Base-by-base conservation (phyloP, 1,140 invertebrate genomes). In the Zaprionus davidi region DNA sequence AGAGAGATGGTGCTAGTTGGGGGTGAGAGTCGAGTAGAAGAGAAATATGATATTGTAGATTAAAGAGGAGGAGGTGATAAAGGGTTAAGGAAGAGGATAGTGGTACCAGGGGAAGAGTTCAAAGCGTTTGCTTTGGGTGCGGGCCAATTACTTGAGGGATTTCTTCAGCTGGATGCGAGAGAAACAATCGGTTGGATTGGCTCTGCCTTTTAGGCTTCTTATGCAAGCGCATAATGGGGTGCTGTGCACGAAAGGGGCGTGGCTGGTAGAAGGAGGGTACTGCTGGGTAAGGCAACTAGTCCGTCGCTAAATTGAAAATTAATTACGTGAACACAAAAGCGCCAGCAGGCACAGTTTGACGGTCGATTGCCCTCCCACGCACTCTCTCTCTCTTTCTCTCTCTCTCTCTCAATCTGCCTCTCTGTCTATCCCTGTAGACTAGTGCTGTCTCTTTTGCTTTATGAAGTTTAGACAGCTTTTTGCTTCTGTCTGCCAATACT, bases 261-360 rank as follows among this genome's bases (percentile, higher is more conserved):
- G 12, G 58, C 12, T 1, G 2, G 12, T 0, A 17, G 41, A 34
- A 56, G 17, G 11, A 26, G 41, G 28, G 7, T 53, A 15, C 13
- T 41, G 38, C 44, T 20, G n/a, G 6, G 41, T 44, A 44, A 49
- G 46, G 46, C 46, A 57, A 28, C 26, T 55, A 24, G 71, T 26
- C 46, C 12, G 58, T 55, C 34, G 67, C 44, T 53, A 57, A 82
- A 75, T 86, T 76, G 82, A 78, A 82, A 84, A 86, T 81, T 86
- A 86, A 84, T 84, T 84, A 84, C 59, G 67, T 71, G 66, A 66
- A 66, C 75, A 78, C 66, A 71, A 78, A 73, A 69, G 59, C 46
- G 71, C 58, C 78, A 17, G 69, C 36, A 67, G 67, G 51, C 56
- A 72, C 55, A 65, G 56, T 66, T 72, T 72, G 70, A 49, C 70